Conservation (phyloP, 2,888 invertebrate genomes). For the Mesorhabditis belari region DNA sequence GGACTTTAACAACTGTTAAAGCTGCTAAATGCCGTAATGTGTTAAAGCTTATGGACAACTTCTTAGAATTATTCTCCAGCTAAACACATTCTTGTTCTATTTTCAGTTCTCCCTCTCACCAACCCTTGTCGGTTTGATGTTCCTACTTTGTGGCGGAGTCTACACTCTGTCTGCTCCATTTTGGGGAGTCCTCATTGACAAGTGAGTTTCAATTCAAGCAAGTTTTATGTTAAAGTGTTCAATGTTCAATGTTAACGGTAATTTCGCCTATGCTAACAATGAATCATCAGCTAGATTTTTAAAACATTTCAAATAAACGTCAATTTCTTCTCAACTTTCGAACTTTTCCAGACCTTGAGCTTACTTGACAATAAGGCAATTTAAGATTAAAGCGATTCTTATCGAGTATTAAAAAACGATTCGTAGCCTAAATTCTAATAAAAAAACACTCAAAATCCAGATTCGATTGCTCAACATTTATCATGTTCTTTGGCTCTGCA, state of each 20-base stretch:
- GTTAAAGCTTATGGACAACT: background rate
- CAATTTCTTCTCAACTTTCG: too few species aligned
- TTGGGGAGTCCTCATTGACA: slow-evolving; percentile 50
- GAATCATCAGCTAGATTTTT: too few species aligned
- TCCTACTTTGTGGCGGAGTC: slow-evolving; percentile 49
- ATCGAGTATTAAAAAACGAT: too few species aligned
- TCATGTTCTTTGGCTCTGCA: slow-evolving; percentile 49
- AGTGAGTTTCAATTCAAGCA: too few species aligned
- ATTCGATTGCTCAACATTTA: slow-evolving; percentile 31
- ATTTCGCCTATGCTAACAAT: too few species aligned
- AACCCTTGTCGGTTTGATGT: slow-evolving; percentile 50
- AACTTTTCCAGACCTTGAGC: too few species aligned
- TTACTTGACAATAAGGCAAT: too few species aligned
- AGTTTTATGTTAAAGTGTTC: too few species aligned
- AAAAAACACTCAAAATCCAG: background rate
- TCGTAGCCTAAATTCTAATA: too few species aligned
- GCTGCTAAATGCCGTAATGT: background rate
- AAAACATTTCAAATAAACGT: too few species aligned
- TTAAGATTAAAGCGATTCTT: too few species aligned
- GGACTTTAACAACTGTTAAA: background rate
- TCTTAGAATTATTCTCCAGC: background rate
- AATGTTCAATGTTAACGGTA: too few species aligned
- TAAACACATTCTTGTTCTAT: background rate
- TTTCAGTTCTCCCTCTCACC: slow-evolving; percentile 49
- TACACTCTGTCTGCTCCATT: slow-evolving; percentile 47